Evolutionary conservation across 2,797 vertebrate genomes (phyloP), one percentile per base, ranked within the genome.

Genomic region (Chelidonichthys spinosus): DNA sequence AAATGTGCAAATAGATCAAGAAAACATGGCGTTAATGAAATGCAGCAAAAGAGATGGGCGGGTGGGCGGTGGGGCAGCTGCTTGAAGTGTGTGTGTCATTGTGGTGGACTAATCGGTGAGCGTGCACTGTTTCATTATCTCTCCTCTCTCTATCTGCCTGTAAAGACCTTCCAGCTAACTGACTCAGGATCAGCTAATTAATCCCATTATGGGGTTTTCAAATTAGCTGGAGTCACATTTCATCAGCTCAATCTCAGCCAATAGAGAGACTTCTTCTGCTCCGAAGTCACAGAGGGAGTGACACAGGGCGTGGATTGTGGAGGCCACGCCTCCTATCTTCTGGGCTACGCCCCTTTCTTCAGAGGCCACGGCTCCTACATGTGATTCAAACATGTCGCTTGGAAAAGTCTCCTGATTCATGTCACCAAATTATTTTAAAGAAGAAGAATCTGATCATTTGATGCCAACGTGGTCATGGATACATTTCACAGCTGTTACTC

Each of bases 131-230:
- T 78, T 83, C 79, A 91, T 90, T 83, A 92, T 92, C 89, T 88
- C 88, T 87, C 88, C 62, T 52, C 69, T 73, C 53, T 76, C 63
- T 72, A 63, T 84, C 75, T 58, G 44, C n/a, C 43, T 61, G 17
- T 66, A 55, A 53, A 77, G 69, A 74, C 81, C 88, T 83, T 72
- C 10, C 64, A 86, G 92, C 90, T 85, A 88, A 92, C 63, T 78
- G 88, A 93, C 86, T 89, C 74, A 9, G 79, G 84, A 89, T 78
- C 76, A 76, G 75, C 87, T 90, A 90, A 93, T 93, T 91, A 90
- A 94, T 92, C 92, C 89, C 88, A 63, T 93, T 90, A 91, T 77
- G 76, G 72, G 25, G 64, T 90, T 89, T 90, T 90, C 79, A 72
- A 83, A 88, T 88, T 79, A 91, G 72, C 78, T 36, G 18, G 71